A percentile compares a stretch with the other conserved stretches of the same genome.
phyloP scores from a whole-genome alignment of 2,113 vertebrate genomes.

The Erythrocercus mccallii region DNA sequence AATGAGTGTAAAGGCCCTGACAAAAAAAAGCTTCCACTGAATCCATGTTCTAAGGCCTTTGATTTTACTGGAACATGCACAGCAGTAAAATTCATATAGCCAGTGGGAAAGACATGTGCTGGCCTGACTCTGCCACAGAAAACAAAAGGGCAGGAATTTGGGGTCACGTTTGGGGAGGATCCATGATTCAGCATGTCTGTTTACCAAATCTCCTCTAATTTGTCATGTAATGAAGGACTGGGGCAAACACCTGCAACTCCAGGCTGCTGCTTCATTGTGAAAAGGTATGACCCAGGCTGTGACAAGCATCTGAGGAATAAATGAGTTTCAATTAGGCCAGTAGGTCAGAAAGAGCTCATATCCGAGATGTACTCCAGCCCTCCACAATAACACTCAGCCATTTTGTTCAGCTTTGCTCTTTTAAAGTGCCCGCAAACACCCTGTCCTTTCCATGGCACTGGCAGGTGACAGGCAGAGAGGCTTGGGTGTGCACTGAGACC shows the following conservation, averaged over 20 bases:
- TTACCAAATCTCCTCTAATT: conserved; percentile 17
- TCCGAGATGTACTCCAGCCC: neutral
- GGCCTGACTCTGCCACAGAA: neutral
- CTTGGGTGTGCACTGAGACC: neutral
- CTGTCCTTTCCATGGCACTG: neutral
- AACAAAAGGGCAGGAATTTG: neutral
- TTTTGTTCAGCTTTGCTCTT: neutral
- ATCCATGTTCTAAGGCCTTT: conserved; percentile 31
- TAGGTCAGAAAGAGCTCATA: conserved; percentile 64
- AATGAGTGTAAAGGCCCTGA: neutral
- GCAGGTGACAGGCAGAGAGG: neutral
- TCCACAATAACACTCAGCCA: neutral
- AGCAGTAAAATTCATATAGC: conserved; percentile 24
- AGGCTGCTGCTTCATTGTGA: neutral
- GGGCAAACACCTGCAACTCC: neutral
- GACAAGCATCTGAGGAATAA: conserved; percentile 11
- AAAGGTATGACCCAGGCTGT: neutral
- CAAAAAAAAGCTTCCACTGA: conserved; percentile 14
- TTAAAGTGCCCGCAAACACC: neutral
- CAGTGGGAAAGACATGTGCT: neutral
- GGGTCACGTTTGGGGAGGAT: conserved; percentile 23
- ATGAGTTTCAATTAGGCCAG: conserved; percentile 52
- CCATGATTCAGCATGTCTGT: conserved; percentile 16
- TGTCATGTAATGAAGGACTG: neutral
- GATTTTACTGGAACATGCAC: conserved; percentile 28